A percentile compares a stretch with the other conserved stretches of the same genome.
Conservation (phyloP, 2,888 invertebrate species). For the Pterostichus niger region DNA sequence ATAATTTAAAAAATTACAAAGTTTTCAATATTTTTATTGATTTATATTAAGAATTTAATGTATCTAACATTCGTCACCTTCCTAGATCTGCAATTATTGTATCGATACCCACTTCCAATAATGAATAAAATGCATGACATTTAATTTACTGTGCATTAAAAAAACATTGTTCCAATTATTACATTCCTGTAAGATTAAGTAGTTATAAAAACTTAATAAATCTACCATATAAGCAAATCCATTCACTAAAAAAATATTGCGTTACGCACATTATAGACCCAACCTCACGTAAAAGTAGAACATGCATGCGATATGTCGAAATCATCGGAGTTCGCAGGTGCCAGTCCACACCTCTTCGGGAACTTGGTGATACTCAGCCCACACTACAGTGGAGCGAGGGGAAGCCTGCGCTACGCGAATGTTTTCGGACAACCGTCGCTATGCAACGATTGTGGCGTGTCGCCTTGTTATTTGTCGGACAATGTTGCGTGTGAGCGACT, state of each 20-base stretch:
- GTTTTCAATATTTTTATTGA: too few relatives aligned
- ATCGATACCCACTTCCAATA: too few relatives aligned
- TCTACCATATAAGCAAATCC: conserved; percentile 5
- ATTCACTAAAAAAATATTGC: conserved; percentile 19
- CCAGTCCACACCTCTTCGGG: neutral
- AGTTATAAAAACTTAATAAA: neutral
- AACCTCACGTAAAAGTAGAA: conserved; percentile 30
- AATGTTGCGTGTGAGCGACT: conserved; percentile 26
- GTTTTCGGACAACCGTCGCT: conserved; percentile 54
- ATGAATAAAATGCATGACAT: too few relatives aligned
- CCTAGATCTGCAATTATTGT: too few relatives aligned
- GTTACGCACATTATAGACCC: conserved; percentile 6
- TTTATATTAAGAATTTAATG: too few relatives aligned
- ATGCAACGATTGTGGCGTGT: conserved; percentile 51
- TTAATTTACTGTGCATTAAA: too few relatives aligned
- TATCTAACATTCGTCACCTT: too few relatives aligned
- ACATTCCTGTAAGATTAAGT: neutral
- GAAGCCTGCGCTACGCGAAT: conserved; percentile 23
- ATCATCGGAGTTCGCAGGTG: conserved; percentile 29
- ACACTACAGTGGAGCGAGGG: neutral
- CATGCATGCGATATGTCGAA: conserved; percentile 29
- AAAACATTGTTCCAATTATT: too few relatives aligned
- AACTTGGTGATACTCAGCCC: neutral
- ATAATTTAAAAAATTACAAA: too few relatives aligned
- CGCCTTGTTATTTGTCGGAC: conserved; percentile 52